A percentile compares a stretch with the other conserved stretches of the same genome.
These are phyloP conservation scores for Cossypha caffra DNA, from an alignment of 2,797 vertebrate species.

Conservation along the genomic window DNA sequence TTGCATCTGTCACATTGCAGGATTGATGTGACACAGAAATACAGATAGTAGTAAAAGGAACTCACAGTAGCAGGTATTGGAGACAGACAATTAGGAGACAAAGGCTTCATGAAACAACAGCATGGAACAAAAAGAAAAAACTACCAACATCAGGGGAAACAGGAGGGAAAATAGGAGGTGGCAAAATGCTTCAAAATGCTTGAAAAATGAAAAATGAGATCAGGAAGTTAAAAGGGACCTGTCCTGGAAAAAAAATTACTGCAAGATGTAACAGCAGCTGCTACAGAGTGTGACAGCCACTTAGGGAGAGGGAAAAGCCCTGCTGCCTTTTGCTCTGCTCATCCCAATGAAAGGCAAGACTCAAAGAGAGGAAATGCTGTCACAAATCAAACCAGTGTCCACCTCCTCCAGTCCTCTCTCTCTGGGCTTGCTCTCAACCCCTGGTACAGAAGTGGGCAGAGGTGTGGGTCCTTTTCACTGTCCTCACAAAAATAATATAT, in stretches of 20 bases:
- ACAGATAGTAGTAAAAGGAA: conserved; percentile 48
- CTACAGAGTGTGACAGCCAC: neutral
- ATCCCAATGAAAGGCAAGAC: neutral
- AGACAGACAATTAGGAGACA: conserved; percentile 12
- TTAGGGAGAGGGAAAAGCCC: neutral
- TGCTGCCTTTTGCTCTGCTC: neutral
- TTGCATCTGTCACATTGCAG: conserved; percentile 68
- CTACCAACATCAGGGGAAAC: neutral
- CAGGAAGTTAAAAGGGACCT: neutral
- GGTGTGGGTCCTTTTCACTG: neutral
- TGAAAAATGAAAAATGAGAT: conserved; percentile 38
- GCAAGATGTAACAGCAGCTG: neutral
- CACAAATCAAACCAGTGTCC: neutral
- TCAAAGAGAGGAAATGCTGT: neutral
- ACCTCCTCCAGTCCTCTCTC: neutral
- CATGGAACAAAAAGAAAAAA: neutral
- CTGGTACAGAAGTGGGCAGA: neutral
- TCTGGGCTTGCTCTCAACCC: neutral
- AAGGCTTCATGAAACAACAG: conserved; percentile 25
- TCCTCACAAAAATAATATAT: neutral
- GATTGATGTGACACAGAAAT: conserved; percentile 67
- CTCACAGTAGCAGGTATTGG: conserved; percentile 8
- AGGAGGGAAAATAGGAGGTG: conserved; percentile 4
- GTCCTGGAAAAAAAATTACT: neutral
- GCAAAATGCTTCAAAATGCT: neutral